Evolutionary conservation across 2,113 vertebrate genomes (phyloP).

Genomic region (Illadopsis cleaveri): DNA sequence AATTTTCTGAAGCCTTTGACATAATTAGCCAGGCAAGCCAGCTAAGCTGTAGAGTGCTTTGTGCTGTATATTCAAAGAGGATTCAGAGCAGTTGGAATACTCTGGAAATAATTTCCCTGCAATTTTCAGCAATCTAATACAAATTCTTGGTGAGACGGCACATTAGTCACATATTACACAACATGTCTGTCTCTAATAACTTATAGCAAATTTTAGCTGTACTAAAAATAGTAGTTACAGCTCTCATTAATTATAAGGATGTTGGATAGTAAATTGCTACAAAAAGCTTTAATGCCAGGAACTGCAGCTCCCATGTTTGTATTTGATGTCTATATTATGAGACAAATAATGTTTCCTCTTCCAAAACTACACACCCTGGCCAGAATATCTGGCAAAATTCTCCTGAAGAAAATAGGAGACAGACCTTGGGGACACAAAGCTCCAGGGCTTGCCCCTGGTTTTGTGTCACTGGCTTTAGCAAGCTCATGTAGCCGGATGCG

Average conservation of each 20-base stretch:
- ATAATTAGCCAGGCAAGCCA: not conserved
- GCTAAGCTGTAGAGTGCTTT: not conserved
- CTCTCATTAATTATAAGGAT: constrained; percentile 43
- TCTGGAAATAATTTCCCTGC: constrained; percentile 3
- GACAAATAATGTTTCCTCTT: constrained; percentile 41
- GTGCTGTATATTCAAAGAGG: not conserved
- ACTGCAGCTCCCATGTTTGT: constrained; percentile 51
- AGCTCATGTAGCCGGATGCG: accelerated
- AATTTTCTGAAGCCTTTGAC: not conserved
- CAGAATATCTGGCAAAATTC: constrained; percentile 33
- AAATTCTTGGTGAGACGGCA: constrained; percentile 39
- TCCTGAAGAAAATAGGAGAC: not conserved
- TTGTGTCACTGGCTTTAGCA: not conserved
- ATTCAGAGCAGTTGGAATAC: not conserved
- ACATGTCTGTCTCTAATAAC: constrained; percentile 14
- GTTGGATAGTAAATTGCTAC: constrained; percentile 22
- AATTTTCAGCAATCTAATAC: constrained; percentile 29
- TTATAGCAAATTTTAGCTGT: constrained; percentile 15
- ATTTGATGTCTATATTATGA: constrained; percentile 49
- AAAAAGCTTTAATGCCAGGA: constrained; percentile 47
- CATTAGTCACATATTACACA: constrained; percentile 43
- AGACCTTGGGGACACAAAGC: not conserved
- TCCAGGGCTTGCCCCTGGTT: not conserved
- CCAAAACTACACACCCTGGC: constrained; percentile 31
- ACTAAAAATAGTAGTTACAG: constrained; percentile 47